phyloP scores from a whole-genome alignment of 2,888 invertebrate genomes.

The Macaria notata region DNA sequence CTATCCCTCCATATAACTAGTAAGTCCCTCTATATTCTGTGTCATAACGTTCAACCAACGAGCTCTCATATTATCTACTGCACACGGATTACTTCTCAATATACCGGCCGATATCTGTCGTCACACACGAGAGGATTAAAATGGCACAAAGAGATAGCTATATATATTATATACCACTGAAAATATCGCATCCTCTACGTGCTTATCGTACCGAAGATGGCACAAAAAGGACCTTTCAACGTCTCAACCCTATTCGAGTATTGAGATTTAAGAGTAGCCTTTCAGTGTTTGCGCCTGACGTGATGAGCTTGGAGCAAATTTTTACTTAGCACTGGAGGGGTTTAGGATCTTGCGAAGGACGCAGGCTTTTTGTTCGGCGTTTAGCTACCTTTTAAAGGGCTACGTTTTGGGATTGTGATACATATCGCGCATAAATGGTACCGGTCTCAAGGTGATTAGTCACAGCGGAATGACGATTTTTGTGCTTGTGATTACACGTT shows the following conservation, averaged over 20 bases:
- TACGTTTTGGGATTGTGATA: too few species aligned
- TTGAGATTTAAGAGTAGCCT: conserved; percentile 66
- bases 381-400: too few species aligned
- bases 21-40: too few species aligned
- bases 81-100: conserved; percentile 39
- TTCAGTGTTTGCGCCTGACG: conserved; percentile 47
- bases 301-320: conserved; percentile 46
- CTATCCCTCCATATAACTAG: neutral
- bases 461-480: too few species aligned
- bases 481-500: too few species aligned
- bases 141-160: too few species aligned
- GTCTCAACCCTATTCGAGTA: conserved; percentile 61
- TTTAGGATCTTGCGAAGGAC: neutral
- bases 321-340: conserved; percentile 19
- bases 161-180: conserved; percentile 33
- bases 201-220: conserved; percentile 61
- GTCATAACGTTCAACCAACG: conserved; percentile 2
- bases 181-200: conserved; percentile 60
- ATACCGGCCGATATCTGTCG: conserved; percentile 51
- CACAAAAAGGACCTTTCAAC: conserved; percentile 61
- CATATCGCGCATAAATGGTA: too few species aligned
- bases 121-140: conserved; percentile 43
- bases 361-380: too few species aligned
- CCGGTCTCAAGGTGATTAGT: too few species aligned
- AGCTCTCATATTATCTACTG: conserved; percentile 8